A percentile compares a stretch with the other conserved stretches of the same genome.
Evolutionary conservation across 2,797 vertebrate genomes (phyloP).

Genomic region (Glossophaga mutica): DNA sequence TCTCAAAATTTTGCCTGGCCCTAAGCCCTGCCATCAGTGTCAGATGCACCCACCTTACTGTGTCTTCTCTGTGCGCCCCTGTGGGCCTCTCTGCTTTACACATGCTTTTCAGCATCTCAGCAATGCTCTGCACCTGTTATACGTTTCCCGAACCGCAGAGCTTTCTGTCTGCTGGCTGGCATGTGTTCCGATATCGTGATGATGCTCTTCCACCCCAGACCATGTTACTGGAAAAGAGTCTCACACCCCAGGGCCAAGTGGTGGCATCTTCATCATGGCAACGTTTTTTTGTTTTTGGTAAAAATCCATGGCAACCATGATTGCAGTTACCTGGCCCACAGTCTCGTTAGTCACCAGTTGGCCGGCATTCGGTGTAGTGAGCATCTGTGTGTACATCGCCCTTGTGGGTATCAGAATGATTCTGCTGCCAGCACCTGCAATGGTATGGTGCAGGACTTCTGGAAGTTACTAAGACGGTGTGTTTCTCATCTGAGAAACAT

Average conservation of each 20-base stretch:
- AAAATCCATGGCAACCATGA: conserved; percentile 22
- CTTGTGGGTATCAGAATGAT: conserved; percentile 41
- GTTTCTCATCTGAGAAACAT: background rate
- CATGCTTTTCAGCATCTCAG: background rate
- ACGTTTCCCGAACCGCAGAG: background rate
- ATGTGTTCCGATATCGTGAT: background rate
- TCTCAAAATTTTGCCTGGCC: background rate
- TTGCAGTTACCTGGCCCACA: background rate
- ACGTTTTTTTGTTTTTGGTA: conserved; percentile 3
- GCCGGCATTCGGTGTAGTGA: background rate
- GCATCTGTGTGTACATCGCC: background rate
- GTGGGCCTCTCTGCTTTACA: background rate
- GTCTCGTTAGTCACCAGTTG: background rate
- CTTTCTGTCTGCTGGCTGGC: background rate
- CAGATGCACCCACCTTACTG: background rate
- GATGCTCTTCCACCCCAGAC: background rate
- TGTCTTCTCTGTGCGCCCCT: background rate
- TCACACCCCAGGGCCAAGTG: background rate
- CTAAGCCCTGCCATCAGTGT: background rate
- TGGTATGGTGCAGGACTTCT: background rate
- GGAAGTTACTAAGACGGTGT: background rate
- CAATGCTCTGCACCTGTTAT: background rate
- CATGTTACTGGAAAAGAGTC: background rate
- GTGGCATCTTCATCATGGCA: background rate
- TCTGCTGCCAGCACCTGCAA: background rate